Evolutionary conservation across 1,140 invertebrate species (phyloP).

Genomic region (Pseudachorutes palmiensis): DNA sequence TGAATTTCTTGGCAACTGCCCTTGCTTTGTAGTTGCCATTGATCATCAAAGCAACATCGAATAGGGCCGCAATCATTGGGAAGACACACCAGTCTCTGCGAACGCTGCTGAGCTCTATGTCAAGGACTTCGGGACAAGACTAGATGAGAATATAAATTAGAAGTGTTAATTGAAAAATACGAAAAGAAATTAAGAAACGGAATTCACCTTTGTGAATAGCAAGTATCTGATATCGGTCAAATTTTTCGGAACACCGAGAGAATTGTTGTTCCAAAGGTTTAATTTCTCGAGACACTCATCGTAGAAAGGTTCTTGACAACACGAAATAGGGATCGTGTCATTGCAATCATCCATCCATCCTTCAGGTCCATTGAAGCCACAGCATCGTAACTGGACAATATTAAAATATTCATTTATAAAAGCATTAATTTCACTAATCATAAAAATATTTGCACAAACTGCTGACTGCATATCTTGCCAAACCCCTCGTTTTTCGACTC

Average conservation of each 20-base stretch:
- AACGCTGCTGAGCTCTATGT: neutral
- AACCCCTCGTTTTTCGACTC: neutral
- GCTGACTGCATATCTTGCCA: neutral
- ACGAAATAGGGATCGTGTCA: neutral
- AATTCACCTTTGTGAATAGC: neutral
- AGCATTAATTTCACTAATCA: neutral
- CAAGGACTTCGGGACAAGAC: neutral
- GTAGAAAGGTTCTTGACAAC: neutral
- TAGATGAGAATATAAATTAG: neutral
- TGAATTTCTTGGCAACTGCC: neutral
- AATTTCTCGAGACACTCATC: neutral
- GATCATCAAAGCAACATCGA: neutral
- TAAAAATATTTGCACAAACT: neutral
- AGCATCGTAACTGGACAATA: neutral
- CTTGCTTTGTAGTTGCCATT: constrained; percentile 2
- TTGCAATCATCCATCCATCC: neutral
- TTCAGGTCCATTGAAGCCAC: neutral
- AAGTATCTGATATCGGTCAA: neutral
- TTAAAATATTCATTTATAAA: neutral
- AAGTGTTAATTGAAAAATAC: neutral
- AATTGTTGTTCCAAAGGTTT: neutral
- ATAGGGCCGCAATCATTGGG: neutral
- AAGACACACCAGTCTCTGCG: neutral
- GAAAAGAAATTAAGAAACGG: neutral
- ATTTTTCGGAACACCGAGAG: neutral